phyloP scores from a whole-genome alignment of 2,113 vertebrate species.

The Petaurus breviceps region DNA sequence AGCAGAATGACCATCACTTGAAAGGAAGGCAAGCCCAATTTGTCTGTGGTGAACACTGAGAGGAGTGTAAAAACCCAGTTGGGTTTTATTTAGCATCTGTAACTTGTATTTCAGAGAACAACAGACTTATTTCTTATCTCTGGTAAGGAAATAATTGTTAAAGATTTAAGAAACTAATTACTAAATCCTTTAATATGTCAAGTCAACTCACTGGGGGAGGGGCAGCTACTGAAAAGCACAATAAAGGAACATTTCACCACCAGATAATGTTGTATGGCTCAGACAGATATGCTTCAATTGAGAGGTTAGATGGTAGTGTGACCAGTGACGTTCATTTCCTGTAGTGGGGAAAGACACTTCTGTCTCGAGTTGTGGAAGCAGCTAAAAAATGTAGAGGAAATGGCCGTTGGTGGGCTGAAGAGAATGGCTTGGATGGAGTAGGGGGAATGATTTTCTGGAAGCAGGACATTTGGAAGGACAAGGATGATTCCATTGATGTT shows the following conservation, averaged over 20 bases:
- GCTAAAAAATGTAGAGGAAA: constrained; percentile 2
- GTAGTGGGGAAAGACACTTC: constrained; percentile 10
- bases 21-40: constrained; percentile 60
- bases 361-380: constrained; percentile 35
- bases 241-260: neutral
- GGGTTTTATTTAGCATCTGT: constrained; percentile 65
- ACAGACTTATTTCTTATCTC: constrained; percentile 36
- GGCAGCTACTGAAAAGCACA: neutral
- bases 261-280: neutral
- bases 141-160: constrained; percentile 51
- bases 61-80: constrained; percentile 49
- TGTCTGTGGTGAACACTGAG: constrained; percentile 63
- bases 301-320: neutral
- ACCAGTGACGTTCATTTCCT: neutral
- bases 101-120: constrained; percentile 48
- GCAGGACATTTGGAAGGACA: constrained; percentile 12
- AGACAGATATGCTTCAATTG: neutral
- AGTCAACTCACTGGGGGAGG: neutral
- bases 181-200: constrained; percentile 32
- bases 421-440: neutral
- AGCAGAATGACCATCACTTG: constrained; percentile 70
- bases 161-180: constrained; percentile 57
- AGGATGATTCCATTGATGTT: constrained; percentile 21
- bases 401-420: neutral
- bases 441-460: constrained; percentile 37